Evolutionary conservation across 2,113 vertebrate genomes (phyloP), one percentile per base, ranked within the genome.

Genomic region (Rhombomys opimus): DNA sequence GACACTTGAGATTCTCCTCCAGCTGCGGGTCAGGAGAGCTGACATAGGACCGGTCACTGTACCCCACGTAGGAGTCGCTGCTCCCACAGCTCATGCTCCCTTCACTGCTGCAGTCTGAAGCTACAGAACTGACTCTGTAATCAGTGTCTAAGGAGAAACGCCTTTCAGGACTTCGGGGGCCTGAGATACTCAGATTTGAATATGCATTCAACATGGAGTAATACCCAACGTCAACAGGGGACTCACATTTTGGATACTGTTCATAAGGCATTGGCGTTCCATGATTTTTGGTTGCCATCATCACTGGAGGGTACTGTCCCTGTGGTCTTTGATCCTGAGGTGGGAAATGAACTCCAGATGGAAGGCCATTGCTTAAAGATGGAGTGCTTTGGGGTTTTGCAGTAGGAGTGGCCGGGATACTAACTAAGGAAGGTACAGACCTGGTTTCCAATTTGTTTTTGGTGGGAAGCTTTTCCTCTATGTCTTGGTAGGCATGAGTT

Each of bases 101-200:
- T 96, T 99, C 99, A 0, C 99, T 99, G 98, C 99, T 99, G 97
- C 99, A 99, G 87, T 99, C 99, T 0, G 99, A 99, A 30, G 99
- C 99, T 0, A 99, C 99, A 0, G 99, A 99, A 95, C 99, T 99
- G 1, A 99, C 98, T 38, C 99, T 98, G 50, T 99, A 99, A 95
- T 99, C 99, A 0, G 98, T 97, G 96, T 99, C 99, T 46, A 98
- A 93, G 50, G 99, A 99, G 98, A 99, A 99, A 95, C 99, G 99
- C 87, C 98, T 98, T 95, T 99, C 99, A 0, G 99, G 99, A 92
- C 99, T 99, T 25, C 99, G 99, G 0, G 99, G 98, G 72, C 99
- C 98, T 12, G 99, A 99, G 18, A 99, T 97, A 5, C 99, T 98
- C 87, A 99, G 98, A 80, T 99, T 99, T 0, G 99, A 99, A 96